Conservation (phyloP, 2,888 invertebrate genomes). For the Melinopterus prodromus region DNA sequence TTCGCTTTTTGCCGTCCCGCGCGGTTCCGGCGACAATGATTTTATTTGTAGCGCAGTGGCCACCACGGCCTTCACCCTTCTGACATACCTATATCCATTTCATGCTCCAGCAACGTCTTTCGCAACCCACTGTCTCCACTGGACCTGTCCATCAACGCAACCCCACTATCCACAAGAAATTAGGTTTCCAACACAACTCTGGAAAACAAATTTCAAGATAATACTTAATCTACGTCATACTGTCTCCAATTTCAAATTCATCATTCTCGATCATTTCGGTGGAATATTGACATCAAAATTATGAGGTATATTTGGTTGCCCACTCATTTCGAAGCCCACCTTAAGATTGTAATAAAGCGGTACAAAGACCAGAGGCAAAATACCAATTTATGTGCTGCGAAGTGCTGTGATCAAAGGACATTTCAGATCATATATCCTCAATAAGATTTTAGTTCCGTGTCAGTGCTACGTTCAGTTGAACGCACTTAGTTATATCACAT, state of each 20-base stretch:
- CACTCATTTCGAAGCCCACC: too few species aligned
- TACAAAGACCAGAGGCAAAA: not conserved
- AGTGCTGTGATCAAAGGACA: not conserved
- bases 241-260: too few species aligned
- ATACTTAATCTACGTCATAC: not conserved
- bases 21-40: not conserved
- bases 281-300: too few species aligned
- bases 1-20: conserved; percentile 6
- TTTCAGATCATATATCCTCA: not conserved
- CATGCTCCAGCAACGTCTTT: not conserved
- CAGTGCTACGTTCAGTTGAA: not conserved
- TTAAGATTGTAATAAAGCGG: not conserved
- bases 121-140: not conserved
- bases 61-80: not conserved
- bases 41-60: not conserved
- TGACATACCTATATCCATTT: not conserved
- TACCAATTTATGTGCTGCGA: not conserved
- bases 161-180: not conserved
- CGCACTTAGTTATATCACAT: not conserved
- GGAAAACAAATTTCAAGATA: not conserved
- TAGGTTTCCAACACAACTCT: not conserved
- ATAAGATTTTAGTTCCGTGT: not conserved
- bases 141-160: not conserved
- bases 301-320: too few species aligned
- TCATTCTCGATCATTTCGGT: too few species aligned